phyloP scores from a whole-genome alignment of 2,888 invertebrate genomes.

The Aphidius colemani region DNA sequence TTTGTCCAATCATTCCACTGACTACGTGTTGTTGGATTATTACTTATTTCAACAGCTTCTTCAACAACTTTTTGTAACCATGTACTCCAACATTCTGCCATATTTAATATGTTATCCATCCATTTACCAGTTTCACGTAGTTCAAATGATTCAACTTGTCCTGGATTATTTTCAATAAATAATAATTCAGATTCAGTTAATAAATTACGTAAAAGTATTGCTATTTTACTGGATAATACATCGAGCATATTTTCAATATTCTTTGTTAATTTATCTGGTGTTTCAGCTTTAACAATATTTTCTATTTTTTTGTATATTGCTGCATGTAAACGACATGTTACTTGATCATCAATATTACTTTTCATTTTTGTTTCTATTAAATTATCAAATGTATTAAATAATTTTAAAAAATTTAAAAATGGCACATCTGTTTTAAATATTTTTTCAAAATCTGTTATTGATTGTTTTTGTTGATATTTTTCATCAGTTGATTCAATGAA shows the following conservation, averaged over 20 bases:
- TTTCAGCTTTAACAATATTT: conserved; percentile 37
- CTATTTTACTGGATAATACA: conserved; percentile 47
- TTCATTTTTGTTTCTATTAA: conserved; percentile 39
- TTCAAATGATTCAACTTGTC: conserved; percentile 43
- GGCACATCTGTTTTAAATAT: conserved; percentile 42
- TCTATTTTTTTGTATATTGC: conserved; percentile 46
- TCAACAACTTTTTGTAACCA: conserved; percentile 44
- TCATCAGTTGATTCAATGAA: no score
- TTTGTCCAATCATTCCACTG: conserved; percentile 33
- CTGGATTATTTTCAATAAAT: conserved; percentile 39
- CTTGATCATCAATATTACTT: conserved; percentile 37
- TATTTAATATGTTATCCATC: conserved; percentile 38
- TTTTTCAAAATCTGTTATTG: neutral
- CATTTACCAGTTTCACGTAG: conserved; percentile 45
- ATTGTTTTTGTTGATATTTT: no score
- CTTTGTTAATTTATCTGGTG: conserved; percentile 36
- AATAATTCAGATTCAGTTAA: conserved; percentile 39
- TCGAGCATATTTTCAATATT: conserved; percentile 38
- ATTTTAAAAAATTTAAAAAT: conserved; percentile 45
- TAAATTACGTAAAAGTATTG: conserved; percentile 42
- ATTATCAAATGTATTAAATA: conserved; percentile 43
- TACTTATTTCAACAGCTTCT: conserved; percentile 38
- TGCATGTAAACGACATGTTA: conserved; percentile 46
- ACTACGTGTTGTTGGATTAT: conserved; percentile 36
- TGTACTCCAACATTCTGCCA: conserved; percentile 42